Conservation (phyloP, 2,113 vertebrate species). For the Ia io region DNA sequence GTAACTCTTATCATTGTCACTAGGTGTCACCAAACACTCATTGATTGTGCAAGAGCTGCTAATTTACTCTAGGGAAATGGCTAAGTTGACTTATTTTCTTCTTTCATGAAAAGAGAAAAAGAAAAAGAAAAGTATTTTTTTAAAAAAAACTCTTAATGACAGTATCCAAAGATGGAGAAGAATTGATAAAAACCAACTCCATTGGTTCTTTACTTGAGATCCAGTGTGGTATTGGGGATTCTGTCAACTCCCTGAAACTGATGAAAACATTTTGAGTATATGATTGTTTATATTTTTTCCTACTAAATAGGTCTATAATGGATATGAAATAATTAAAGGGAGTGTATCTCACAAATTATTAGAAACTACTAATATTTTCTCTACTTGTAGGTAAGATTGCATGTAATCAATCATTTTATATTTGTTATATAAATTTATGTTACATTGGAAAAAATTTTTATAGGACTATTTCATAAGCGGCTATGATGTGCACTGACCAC, state of each 20-base stretch:
- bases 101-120: neutral
- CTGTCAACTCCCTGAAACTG: neutral
- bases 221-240: neutral
- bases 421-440: neutral
- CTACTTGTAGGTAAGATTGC: neutral
- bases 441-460: neutral
- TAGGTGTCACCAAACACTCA: constrained; percentile 80
- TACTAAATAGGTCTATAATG: neutral
- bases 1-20: constrained; percentile 46
- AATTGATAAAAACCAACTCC: neutral
- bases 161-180: neutral
- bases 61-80: neutral
- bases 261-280: neutral
- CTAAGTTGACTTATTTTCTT: neutral
- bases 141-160: neutral
- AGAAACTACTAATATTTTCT: neutral
- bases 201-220: neutral
- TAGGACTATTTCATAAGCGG: neutral
- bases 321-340: neutral
- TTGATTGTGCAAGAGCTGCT: neutral
- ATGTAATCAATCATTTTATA: neutral
- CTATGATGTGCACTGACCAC: too few species aligned
- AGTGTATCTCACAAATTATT: neutral
- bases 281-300: neutral
- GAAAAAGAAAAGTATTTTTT: neutral